Evolutionary conservation across 2,797 vertebrate genomes (phyloP).

Genomic region (Hirundo rustica): DNA sequence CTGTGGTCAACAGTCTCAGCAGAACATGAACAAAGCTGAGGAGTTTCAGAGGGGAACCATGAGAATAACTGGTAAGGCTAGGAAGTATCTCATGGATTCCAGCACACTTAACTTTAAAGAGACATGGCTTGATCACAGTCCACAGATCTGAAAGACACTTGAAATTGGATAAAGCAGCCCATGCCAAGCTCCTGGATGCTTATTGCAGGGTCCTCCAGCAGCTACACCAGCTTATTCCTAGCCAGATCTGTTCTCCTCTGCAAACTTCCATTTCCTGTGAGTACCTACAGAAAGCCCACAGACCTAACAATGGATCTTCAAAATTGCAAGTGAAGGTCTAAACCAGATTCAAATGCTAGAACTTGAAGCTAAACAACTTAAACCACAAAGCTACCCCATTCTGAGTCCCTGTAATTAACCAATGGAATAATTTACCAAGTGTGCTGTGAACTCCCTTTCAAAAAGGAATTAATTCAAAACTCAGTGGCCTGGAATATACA

Average conservation of each 20-base stretch:
- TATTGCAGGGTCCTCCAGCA: background rate
- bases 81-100: background rate
- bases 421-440: background rate
- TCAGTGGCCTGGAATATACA: background rate
- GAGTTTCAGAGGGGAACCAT: background rate
- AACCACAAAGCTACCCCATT: background rate
- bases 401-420: background rate
- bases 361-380: background rate
- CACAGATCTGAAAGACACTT: background rate
- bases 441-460: background rate
- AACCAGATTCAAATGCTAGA: background rate
- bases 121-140: background rate
- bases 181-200: background rate
- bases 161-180: background rate
- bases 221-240: background rate
- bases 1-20: background rate
- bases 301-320: background rate
- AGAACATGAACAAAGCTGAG: background rate
- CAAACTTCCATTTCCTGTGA: background rate
- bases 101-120: background rate
- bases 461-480: background rate
- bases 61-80: background rate
- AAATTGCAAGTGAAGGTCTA: background rate
- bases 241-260: background rate
- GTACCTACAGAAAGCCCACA: background rate